phyloP scores from a whole-genome alignment of 2,113 vertebrate genomes.

The Alligator mississippiensis region DNA sequence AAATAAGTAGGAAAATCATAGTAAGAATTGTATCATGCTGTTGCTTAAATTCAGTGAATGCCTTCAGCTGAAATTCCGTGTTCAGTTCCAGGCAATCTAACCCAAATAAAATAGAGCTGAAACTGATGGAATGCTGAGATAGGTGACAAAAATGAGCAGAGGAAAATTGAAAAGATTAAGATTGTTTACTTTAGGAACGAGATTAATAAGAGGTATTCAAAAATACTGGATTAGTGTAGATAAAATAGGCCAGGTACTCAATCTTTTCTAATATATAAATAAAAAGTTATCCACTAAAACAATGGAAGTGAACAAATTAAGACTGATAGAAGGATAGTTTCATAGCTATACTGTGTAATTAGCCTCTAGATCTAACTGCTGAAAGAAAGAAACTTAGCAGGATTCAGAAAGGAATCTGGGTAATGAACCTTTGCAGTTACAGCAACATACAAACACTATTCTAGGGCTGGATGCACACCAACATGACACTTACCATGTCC shows the following conservation, averaged over 20 bases:
- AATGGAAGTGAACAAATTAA: not conserved
- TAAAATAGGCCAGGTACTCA: constrained; percentile 7
- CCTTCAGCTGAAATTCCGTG: not conserved
- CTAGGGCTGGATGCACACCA: fast-evolving
- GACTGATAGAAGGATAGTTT: constrained; percentile 2
- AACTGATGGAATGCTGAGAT: not conserved
- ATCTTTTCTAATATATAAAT: constrained; percentile 3
- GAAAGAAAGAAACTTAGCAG: not conserved
- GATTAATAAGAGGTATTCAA: constrained; percentile 42
- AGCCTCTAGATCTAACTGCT: not conserved
- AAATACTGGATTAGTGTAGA: constrained; percentile 7
- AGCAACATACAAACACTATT: not conserved
- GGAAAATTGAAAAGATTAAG: constrained; percentile 12
- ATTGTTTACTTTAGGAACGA: constrained; percentile 48
- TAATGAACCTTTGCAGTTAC: not conserved
- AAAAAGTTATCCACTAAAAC: not conserved
- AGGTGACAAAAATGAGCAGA: constrained; percentile 43
- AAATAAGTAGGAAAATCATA: not conserved
- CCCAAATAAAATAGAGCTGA: not conserved
- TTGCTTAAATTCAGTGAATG: not conserved
- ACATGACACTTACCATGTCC: not conserved
- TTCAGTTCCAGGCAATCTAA: not conserved
- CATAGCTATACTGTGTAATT: not conserved
- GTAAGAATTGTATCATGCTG: not conserved
- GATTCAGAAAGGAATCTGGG: not conserved